Conservation (phyloP, 2,113 vertebrate genomes). For the Clinocottus analis region DNA sequence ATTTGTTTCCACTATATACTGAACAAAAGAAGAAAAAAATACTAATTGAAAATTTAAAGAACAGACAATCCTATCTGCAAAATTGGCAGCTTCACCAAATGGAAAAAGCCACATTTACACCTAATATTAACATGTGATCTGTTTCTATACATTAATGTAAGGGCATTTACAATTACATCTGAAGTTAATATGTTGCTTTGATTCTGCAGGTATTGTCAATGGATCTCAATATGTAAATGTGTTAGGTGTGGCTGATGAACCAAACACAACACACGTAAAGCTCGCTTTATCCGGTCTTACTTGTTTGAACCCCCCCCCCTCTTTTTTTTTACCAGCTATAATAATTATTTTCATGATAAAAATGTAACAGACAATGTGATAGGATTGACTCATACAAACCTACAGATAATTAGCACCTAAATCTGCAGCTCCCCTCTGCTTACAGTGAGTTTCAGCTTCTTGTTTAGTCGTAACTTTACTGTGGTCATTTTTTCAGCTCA, state of each 20-base stretch:
- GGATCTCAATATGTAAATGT: conserved; percentile 23
- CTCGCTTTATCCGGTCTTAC: neutral
- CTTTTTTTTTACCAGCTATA: neutral
- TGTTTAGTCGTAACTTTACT: neutral
- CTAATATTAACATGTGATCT: conserved; percentile 4
- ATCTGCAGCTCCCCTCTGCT: neutral
- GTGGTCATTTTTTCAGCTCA: neutral
- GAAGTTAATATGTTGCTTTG: conserved; percentile 8
- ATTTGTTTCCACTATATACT: neutral
- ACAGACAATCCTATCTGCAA: neutral
- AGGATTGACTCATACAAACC: neutral
- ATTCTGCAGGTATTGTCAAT: conserved; percentile 1
- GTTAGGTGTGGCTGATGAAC: neutral
- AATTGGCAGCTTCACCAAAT: neutral
- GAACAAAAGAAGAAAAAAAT: neutral
- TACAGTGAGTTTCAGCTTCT: neutral
- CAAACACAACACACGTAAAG: neutral
- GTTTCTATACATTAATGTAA: conserved; percentile 11
- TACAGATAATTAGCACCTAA: neutral
- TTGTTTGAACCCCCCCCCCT: neutral
- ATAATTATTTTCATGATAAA: neutral
- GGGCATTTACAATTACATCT: conserved; percentile 11
- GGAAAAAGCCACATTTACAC: conserved; percentile 1
- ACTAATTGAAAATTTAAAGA: conserved; percentile 12
- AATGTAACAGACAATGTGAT: neutral